Evolutionary conservation across 2,888 invertebrate genomes (phyloP).

Genomic region (Spialia ferax): DNA sequence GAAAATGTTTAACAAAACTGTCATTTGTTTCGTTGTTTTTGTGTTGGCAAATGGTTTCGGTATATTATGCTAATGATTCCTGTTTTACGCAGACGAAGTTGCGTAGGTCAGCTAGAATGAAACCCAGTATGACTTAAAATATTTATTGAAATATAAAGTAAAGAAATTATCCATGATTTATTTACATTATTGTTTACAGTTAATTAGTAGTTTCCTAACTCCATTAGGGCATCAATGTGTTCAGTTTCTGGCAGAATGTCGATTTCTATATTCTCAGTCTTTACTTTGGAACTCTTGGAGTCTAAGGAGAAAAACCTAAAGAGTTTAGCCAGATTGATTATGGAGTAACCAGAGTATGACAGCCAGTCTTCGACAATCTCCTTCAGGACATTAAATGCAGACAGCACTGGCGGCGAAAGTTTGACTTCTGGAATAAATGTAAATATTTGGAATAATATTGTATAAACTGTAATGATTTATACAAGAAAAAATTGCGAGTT

Average conservation of each 20-base stretch:
- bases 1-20: too few species aligned
- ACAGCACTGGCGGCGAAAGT: slow-evolving; percentile 77
- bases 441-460: too few species aligned
- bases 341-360: slow-evolving; percentile 89
- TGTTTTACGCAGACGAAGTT: too few species aligned
- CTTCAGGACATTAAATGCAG: slow-evolving; percentile 88
- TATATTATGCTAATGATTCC: too few species aligned
- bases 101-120: too few species aligned
- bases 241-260: slow-evolving; percentile 80
- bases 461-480: too few species aligned
- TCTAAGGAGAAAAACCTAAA: slow-evolving; percentile 81
- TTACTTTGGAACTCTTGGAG: slow-evolving; percentile 60
- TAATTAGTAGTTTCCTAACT: slow-evolving; percentile 70
- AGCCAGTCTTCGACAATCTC: slow-evolving; percentile 90
- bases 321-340: slow-evolving; percentile 87
- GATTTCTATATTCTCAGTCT: slow-evolving; percentile 71
- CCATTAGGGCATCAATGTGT: slow-evolving; percentile 78
- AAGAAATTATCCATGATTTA: slow-evolving; percentile 41
- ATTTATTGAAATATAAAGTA: slow-evolving; percentile 22
- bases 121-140: not conserved
- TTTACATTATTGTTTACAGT: slow-evolving; percentile 31
- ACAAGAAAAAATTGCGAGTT: too few species aligned
- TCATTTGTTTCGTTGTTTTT: too few species aligned
- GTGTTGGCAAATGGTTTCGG: too few species aligned
- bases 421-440: slow-evolving; percentile 86